Conservation (phyloP, 2,113 vertebrate genomes). For the Ailuropoda melanoleuca region DNA sequence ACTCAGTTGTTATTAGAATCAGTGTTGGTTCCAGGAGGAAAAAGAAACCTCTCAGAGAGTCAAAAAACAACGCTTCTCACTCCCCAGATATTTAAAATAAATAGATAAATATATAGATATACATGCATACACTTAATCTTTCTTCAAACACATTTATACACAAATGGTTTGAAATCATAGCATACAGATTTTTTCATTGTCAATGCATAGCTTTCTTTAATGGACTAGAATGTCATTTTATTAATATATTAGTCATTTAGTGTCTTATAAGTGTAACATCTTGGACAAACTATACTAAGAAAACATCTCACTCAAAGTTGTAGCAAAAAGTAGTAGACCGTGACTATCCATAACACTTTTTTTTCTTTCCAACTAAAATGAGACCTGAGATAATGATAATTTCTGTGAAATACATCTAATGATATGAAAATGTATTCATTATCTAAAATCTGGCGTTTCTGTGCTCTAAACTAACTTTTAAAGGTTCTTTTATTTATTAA, state of each 20-base stretch:
- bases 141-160: background rate
- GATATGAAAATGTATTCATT: background rate
- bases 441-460: background rate
- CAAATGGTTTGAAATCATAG: background rate
- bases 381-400: background rate
- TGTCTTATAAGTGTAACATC: background rate
- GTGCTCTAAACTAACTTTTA: conserved; percentile 2
- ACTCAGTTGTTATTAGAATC: background rate
- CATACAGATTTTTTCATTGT: background rate
- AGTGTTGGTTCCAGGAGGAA: background rate
- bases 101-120: background rate
- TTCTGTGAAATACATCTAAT: background rate
- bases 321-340: background rate
- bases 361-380: conserved; percentile 1
- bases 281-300: background rate
- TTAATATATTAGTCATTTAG: background rate
- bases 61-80: background rate
- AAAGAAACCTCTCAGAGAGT: background rate
- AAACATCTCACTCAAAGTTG: background rate
- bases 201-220: background rate
- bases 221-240: background rate
- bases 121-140: background rate
- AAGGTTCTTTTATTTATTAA: conserved; percentile 27
- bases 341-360: background rate
- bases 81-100: background rate